Evolutionary conservation across 2,113 vertebrate species (phyloP).

Genomic region (Emberiza fucata): DNA sequence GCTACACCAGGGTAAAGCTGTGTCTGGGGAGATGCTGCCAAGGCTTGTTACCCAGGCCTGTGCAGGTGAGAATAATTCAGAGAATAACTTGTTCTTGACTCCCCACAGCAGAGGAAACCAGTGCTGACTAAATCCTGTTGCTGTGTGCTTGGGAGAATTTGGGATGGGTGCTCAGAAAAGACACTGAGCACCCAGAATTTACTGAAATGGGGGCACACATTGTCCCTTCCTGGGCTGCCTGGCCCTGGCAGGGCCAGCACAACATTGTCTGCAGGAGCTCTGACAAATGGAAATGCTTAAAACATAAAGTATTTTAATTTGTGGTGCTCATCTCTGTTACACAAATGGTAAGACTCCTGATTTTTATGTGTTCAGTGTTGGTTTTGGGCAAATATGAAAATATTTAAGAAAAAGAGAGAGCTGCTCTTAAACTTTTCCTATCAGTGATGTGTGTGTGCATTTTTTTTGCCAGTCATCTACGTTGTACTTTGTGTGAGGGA

Average conservation of each 20-base stretch:
- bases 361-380: not conserved
- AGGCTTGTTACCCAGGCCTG: not conserved
- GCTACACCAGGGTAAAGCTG: not conserved
- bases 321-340: not conserved
- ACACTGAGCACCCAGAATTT: not conserved
- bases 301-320: not conserved
- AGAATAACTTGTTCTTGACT: not conserved
- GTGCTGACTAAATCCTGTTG: not conserved
- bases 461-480: not conserved
- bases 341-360: not conserved
- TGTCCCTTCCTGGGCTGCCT: not conserved
- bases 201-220: not conserved
- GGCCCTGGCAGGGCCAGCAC: not conserved
- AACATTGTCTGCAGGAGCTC: not conserved
- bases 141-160: not conserved
- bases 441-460: not conserved
- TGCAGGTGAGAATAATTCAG: not conserved
- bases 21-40: not conserved
- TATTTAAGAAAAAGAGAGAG: not conserved
- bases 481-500: not conserved
- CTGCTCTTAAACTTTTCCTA: not conserved
- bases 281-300: not conserved
- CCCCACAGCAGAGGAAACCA: not conserved
- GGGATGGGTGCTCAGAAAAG: not conserved
- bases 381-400: not conserved